Evolutionary conservation across 2,113 vertebrate species (phyloP).

Genomic region (Ammodramus savannarum): DNA sequence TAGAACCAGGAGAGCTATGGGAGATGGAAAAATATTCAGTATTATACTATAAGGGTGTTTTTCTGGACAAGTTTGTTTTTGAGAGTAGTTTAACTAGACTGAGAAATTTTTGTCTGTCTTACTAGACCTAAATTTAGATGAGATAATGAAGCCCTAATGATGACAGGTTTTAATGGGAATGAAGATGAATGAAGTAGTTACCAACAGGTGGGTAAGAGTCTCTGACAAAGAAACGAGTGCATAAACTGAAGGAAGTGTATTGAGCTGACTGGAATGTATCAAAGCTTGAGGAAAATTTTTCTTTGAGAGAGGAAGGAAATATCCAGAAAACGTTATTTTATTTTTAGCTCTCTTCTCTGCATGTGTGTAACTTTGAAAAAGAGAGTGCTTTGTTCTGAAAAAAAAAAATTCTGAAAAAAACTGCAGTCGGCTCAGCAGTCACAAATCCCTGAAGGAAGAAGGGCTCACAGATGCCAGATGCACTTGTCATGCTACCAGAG

Average conservation of each 20-base stretch:
- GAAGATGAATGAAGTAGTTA: background rate
- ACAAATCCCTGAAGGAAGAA: conserved; percentile 28
- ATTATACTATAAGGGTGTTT: background rate
- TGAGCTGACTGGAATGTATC: background rate
- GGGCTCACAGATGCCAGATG: conserved; percentile 35
- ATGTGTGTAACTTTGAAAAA: conserved; percentile 35
- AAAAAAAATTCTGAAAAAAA: conserved; percentile 1
- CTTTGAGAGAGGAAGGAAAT: background rate
- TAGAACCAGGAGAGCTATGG: background rate
- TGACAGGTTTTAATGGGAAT: background rate
- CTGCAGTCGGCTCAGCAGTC: background rate
- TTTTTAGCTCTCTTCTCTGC: conserved; percentile 34
- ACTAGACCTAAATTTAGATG: background rate
- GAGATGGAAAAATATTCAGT: background rate
- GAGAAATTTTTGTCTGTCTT: background rate
- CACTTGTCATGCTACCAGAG: conserved; percentile 38
- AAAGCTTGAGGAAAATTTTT: background rate
- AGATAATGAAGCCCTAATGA: background rate
- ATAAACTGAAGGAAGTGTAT: background rate
- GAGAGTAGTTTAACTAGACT: background rate
- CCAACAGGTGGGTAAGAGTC: background rate
- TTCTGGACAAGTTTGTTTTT: background rate
- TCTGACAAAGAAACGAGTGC: background rate
- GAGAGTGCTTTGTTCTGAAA: conserved; percentile 10
- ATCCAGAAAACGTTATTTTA: conserved; percentile 24